Percentiles rank a stretch among this genome's conserved stretches.
These are phyloP conservation scores for Brachyhypopomus gauderio DNA, from an alignment of 2,113 vertebrate genomes.

Conservation along the genomic window DNA sequence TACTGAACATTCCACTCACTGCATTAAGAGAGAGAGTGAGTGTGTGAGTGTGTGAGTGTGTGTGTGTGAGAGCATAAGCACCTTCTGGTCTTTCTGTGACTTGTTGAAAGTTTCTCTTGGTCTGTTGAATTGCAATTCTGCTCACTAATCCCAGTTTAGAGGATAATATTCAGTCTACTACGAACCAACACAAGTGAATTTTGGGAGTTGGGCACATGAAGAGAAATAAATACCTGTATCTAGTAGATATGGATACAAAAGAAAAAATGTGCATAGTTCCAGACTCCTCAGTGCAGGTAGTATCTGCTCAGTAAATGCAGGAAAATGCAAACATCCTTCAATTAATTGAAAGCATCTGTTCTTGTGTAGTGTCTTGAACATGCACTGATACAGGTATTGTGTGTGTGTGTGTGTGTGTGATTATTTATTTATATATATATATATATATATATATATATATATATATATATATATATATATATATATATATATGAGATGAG, in stretches of 20 bases:
- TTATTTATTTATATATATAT: too few relatives aligned
- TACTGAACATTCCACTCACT: constrained; percentile 5
- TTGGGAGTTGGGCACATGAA: background rate
- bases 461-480: too few relatives aligned
- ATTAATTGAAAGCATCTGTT: background rate
- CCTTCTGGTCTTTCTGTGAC: background rate
- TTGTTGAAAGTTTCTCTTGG: background rate
- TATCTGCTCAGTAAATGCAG: constrained; percentile 1
- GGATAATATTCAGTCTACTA: background rate
- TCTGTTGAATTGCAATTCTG: background rate
- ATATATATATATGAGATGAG: background rate
- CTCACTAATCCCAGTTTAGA: too few relatives aligned
- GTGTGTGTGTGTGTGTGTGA: too few relatives aligned
- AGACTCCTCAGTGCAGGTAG: background rate
- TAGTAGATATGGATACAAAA: background rate
- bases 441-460: too few relatives aligned
- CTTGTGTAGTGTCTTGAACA: background rate
- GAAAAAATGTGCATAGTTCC: background rate
- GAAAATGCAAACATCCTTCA: background rate
- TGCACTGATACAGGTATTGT: too few relatives aligned
- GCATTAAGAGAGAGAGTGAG: background rate
- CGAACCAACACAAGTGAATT: background rate
- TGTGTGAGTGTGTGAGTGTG: background rate
- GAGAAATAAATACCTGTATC: background rate
- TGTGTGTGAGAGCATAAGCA: background rate